Evolutionary conservation across 2,113 vertebrate species (phyloP).

Genomic region (Azemiops feae): DNA sequence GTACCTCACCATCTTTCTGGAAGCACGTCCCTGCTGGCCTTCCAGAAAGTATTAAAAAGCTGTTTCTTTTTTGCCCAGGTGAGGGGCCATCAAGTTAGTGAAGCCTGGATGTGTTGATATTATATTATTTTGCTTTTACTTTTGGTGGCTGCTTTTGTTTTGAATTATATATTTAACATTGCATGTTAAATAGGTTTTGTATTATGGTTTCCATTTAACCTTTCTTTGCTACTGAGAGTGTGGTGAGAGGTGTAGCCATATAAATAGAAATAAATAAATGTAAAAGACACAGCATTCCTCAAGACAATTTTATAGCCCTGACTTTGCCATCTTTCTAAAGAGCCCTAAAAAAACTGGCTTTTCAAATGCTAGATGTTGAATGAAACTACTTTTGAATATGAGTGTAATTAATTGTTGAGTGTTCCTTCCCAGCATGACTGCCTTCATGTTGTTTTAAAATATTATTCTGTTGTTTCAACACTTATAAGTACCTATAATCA

Average conservation of each 20-base stretch:
- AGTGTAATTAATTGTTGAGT: background rate
- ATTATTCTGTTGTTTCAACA: background rate
- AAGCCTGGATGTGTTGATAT: background rate
- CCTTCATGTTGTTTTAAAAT: background rate
- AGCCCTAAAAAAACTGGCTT: background rate
- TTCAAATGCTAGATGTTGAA: background rate
- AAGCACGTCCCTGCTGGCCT: background rate
- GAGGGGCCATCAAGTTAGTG: background rate
- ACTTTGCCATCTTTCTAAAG: background rate
- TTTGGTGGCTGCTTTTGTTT: background rate
- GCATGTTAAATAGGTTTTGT: background rate
- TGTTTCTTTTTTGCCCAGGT: background rate
- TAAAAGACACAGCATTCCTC: background rate
- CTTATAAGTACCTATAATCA: background rate
- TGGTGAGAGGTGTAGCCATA: background rate
- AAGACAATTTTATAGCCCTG: background rate
- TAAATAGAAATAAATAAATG: background rate
- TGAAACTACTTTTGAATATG: background rate
- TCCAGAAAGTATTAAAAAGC: background rate
- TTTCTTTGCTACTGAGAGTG: background rate
- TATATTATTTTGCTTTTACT: background rate
- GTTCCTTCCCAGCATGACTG: background rate
- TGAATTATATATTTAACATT: background rate
- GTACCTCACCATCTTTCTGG: background rate
- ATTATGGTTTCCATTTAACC: background rate